phyloP scores from a whole-genome alignment of 2,888 invertebrate genomes.

The Ryuthela nishihirai region DNA sequence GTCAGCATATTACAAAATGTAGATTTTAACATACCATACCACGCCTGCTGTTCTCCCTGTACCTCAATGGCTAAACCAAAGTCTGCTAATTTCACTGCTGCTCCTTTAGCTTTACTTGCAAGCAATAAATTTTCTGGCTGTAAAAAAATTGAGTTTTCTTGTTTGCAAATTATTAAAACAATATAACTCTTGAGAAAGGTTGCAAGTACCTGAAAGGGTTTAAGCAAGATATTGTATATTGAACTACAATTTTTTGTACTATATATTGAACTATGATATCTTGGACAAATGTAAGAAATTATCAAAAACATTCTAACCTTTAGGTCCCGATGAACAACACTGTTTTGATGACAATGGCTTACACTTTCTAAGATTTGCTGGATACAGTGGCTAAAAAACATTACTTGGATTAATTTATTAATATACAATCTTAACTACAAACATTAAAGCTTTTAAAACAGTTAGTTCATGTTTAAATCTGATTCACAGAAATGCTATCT shows the following conservation, averaged over 20 bases:
- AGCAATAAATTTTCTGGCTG: slow-evolving; percentile 98
- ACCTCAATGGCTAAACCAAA: slow-evolving; percentile 99
- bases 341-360: slow-evolving; percentile 98
- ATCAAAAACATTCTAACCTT: slow-evolving; percentile 54
- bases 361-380: slow-evolving; percentile 99
- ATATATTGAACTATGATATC: background rate
- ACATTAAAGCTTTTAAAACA: too few relatives aligned
- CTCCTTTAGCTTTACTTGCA: slow-evolving; percentile 99
- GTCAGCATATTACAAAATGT: background rate
- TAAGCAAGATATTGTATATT: background rate
- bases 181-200: background rate
- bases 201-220: background rate
- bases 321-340: slow-evolving; percentile 98
- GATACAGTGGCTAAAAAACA: slow-evolving; percentile 79
- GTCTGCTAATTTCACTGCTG: slow-evolving; percentile 98
- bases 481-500: too few relatives aligned
- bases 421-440: background rate
- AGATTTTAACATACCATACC: slow-evolving; percentile 67
- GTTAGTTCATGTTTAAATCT: too few relatives aligned
- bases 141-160: slow-evolving; percentile 44
- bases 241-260: too few relatives aligned
- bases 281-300: too few relatives aligned
- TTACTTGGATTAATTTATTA: background rate
- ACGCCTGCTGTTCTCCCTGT: slow-evolving; percentile 96
- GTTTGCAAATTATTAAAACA: background rate